Evolutionary conservation across 1,140 invertebrate genomes (phyloP).

Genomic region (Hypothenemus hampei): DNA sequence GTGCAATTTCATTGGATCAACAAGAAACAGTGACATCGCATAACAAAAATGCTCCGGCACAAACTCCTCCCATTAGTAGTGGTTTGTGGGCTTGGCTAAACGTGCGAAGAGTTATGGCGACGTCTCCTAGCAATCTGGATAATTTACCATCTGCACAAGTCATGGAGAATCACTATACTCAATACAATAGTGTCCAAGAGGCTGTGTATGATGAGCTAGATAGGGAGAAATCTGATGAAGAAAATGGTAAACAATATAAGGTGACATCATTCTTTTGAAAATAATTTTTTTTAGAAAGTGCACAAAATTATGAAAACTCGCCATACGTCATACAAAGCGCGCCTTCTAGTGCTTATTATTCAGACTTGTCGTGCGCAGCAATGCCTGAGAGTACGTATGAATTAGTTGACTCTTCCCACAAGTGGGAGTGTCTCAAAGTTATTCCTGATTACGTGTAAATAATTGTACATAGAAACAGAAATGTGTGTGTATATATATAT

Average conservation of each 20-base stretch:
- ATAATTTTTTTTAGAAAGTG: too few relatives aligned
- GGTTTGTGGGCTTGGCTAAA: slow-evolving; percentile 64
- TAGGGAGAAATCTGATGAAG: too few relatives aligned
- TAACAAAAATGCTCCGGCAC: too few relatives aligned
- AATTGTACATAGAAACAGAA: background rate
- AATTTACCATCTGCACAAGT: slow-evolving; percentile 47
- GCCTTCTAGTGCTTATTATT: slow-evolving; percentile 66
- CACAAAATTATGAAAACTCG: too few relatives aligned
- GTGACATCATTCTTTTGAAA: too few relatives aligned
- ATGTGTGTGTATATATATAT: background rate
- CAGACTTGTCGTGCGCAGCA: slow-evolving; percentile 55
- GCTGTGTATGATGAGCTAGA: slow-evolving; percentile 65
- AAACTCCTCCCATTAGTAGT: too few relatives aligned
- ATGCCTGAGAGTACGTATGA: slow-evolving; percentile 54
- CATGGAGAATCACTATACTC: slow-evolving; percentile 63
- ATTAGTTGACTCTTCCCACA: slow-evolving; percentile 50
- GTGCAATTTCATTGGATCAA: background rate
- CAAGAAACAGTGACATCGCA: background rate
- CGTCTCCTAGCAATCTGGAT: slow-evolving; percentile 46
- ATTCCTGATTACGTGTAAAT: background rate
- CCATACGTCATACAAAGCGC: slow-evolving; percentile 57
- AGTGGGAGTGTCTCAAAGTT: slow-evolving; percentile 31
- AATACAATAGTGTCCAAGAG: slow-evolving; percentile 51
- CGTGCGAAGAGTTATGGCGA: slow-evolving; percentile 44
- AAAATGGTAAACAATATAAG: too few relatives aligned